Conservation (phyloP, 2,113 vertebrate genomes). For the Stercorarius parasiticus region DNA sequence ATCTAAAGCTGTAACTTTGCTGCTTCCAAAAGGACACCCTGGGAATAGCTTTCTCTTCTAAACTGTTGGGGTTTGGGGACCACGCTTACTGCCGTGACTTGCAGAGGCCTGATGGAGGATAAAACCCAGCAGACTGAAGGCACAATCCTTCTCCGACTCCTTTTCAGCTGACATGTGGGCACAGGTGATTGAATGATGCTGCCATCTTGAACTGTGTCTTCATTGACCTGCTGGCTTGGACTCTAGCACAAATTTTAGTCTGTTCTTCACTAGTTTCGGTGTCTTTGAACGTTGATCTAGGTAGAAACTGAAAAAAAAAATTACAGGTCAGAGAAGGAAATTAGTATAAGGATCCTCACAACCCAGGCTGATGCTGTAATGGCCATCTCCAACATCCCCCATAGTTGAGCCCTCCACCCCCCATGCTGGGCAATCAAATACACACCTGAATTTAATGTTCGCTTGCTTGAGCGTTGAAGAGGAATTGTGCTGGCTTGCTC, state of each 20-base stretch:
- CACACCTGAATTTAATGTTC: background rate
- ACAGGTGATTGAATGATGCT: background rate
- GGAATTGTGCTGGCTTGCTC: background rate
- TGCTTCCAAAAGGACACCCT: background rate
- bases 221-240: background rate
- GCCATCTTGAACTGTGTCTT: background rate
- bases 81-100: background rate
- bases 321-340: background rate
- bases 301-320: background rate
- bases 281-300: background rate
- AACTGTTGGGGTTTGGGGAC: background rate
- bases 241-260: background rate
- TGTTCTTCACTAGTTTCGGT: background rate
- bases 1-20: constrained; percentile 12
- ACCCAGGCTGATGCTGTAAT: background rate
- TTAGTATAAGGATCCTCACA: background rate
- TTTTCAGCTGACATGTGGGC: rapidly evolving
- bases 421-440: background rate
- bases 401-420: background rate
- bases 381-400: background rate
- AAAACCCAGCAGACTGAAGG: background rate
- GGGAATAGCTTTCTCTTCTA: background rate
- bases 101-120: background rate
- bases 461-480: background rate
- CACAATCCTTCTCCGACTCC: background rate